phyloP scores from a whole-genome alignment of 1,140 invertebrate species.

The Coboldia fuscipes region DNA sequence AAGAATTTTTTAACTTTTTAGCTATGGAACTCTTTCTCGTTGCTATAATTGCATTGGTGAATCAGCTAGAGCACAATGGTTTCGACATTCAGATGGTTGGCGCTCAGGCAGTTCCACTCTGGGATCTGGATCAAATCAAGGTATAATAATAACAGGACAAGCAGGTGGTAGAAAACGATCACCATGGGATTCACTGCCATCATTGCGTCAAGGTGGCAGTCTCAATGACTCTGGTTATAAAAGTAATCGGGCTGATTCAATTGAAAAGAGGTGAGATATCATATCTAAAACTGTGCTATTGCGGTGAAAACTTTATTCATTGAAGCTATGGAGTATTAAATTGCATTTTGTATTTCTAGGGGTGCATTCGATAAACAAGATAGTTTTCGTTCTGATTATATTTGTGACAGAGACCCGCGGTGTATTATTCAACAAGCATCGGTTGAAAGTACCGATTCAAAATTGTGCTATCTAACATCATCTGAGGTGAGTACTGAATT shows the following conservation, averaged over 20 bases:
- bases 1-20: slow-evolving; percentile 24
- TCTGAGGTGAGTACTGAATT: slow-evolving; percentile 83
- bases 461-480: slow-evolving; percentile 81
- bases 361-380: slow-evolving; percentile 75
- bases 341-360: slow-evolving; percentile 23
- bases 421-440: slow-evolving; percentile 81
- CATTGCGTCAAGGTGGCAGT: slow-evolving; percentile 56
- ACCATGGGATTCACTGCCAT: slow-evolving; percentile 66
- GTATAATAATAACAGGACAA: slow-evolving; percentile 19
- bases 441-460: slow-evolving; percentile 78
- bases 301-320: background rate
- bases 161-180: slow-evolving; percentile 37
- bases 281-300: background rate
- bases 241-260: slow-evolving; percentile 61
- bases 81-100: slow-evolving; percentile 70
- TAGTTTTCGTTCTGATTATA: slow-evolving; percentile 69
- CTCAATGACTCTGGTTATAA: slow-evolving; percentile 69
- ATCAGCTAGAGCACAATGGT: slow-evolving; percentile 65
- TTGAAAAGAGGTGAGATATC: slow-evolving; percentile 48
- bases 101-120: slow-evolving; percentile 51
- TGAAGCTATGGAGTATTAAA: background rate
- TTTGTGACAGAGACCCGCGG: slow-evolving; percentile 67
- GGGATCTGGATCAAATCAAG: slow-evolving; percentile 28
- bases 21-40: too few species aligned
- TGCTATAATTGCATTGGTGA: slow-evolving; percentile 68